A percentile compares a stretch with the other conserved stretches of the same genome.
Conservation (phyloP, 2,113 vertebrate genomes). For the Mixornis gularis region DNA sequence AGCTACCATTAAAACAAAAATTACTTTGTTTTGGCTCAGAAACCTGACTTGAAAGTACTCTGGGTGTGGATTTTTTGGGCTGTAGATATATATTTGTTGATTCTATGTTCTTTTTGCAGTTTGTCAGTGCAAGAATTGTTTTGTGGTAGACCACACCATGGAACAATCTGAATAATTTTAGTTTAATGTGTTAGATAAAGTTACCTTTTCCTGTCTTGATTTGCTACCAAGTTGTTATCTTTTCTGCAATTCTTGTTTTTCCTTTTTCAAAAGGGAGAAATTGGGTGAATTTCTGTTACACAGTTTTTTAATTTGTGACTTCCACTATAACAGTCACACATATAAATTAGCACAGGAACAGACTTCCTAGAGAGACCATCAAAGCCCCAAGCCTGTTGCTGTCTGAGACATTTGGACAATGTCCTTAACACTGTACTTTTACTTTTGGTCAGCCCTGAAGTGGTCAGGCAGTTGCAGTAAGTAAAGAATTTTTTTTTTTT, state of each 20-base stretch:
- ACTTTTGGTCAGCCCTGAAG: neutral
- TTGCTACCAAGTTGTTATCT: neutral
- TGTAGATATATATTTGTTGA: neutral
- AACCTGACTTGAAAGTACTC: neutral
- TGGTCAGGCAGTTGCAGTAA: neutral
- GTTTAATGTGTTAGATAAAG: neutral
- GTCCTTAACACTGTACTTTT: neutral
- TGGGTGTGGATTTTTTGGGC: neutral
- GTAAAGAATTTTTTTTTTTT: neutral
- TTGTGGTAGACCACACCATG: neutral
- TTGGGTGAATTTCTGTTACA: neutral
- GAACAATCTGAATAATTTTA: neutral
- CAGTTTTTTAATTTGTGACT: neutral
- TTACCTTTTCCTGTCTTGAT: neutral
- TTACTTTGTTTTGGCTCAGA: neutral
- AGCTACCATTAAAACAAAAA: neutral
- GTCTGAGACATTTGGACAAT: neutral
- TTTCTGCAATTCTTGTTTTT: neutral
- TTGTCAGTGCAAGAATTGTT: neutral
- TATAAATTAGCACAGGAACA: neutral
- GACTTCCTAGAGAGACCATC: neutral
- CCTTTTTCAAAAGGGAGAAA: neutral
- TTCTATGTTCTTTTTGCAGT: neutral
- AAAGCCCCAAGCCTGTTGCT: neutral
- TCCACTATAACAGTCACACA: neutral